Conservation (phyloP, 2,888 invertebrate species). For the Ophion ventricosus region DNA sequence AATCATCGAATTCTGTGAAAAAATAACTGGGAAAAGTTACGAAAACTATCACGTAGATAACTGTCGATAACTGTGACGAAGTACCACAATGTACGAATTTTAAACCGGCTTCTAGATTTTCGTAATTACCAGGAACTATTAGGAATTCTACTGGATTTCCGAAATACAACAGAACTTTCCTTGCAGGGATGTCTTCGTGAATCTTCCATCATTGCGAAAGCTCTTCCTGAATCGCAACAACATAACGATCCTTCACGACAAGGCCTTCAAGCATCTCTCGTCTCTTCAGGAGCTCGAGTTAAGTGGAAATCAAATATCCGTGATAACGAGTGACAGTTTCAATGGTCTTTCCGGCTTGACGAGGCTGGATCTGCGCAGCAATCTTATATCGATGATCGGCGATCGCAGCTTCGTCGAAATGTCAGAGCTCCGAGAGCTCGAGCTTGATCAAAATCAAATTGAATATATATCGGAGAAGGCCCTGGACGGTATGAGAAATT, state of each 20-base stretch:
- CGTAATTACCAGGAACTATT: neutral
- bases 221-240: slow-evolving; percentile 94
- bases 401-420: slow-evolving; percentile 92
- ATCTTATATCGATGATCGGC: slow-evolving; percentile 90
- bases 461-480: slow-evolving; percentile 91
- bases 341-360: slow-evolving; percentile 90
- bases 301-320: slow-evolving; percentile 90
- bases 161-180: neutral
- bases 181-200: slow-evolving; percentile 88
- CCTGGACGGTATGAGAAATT: slow-evolving; percentile 89
- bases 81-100: neutral
- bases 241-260: slow-evolving; percentile 92
- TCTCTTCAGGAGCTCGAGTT: slow-evolving; percentile 92
- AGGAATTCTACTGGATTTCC: no score
- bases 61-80: neutral
- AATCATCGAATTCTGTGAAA: no score
- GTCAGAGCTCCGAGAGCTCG: slow-evolving; percentile 89
- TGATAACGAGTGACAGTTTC: slow-evolving; percentile 91
- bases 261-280: slow-evolving; percentile 90
- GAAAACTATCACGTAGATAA: no score
- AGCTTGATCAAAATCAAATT: slow-evolving; percentile 88
- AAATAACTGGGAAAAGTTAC: no score
- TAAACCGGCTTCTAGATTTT: neutral
- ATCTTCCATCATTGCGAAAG: slow-evolving; percentile 89
- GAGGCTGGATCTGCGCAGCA: slow-evolving; percentile 89